Conservation (phyloP, 2,797 vertebrate genomes). For the Leuciscus waleckii region DNA sequence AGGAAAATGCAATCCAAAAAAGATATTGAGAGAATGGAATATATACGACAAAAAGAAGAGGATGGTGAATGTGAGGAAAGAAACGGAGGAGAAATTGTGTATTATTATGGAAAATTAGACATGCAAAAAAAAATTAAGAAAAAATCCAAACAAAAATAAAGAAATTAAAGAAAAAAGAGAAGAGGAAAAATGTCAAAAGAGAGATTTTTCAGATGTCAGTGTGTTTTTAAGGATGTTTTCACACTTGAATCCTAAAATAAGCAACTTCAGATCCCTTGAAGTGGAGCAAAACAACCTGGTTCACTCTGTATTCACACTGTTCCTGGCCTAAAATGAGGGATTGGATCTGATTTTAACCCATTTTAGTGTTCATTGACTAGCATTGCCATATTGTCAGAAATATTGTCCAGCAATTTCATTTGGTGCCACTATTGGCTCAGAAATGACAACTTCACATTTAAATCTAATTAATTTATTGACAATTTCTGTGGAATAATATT, state of each 20-base stretch:
- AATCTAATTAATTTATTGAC: not conserved
- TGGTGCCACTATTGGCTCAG: not conserved
- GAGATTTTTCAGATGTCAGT: not conserved
- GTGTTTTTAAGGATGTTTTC: constrained; percentile 20
- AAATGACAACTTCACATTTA: not conserved
- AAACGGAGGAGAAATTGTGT: constrained; percentile 27
- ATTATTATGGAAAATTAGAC: constrained; percentile 55
- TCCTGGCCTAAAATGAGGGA: not conserved
- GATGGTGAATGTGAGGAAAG: constrained; percentile 17
- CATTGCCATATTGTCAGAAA: no score
- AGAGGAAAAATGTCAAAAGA: constrained; percentile 18
- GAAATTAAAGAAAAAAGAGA: constrained; percentile 23
- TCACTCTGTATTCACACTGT: not conserved
- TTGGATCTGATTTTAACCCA: not conserved
- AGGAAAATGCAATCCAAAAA: constrained; percentile 49
- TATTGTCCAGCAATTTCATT: no score
- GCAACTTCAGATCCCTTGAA: not conserved
- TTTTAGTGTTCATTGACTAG: not conserved
- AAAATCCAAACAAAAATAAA: not conserved
- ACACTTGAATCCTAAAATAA: constrained; percentile 10
- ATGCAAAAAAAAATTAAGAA: not conserved
- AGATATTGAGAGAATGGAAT: constrained; percentile 42
- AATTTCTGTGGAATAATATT: not conserved
- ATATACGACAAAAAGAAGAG: constrained; percentile 43
- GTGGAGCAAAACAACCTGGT: not conserved